Conservation (phyloP, 2,797 vertebrate genomes). For the Phoxinus dragarum region DNA sequence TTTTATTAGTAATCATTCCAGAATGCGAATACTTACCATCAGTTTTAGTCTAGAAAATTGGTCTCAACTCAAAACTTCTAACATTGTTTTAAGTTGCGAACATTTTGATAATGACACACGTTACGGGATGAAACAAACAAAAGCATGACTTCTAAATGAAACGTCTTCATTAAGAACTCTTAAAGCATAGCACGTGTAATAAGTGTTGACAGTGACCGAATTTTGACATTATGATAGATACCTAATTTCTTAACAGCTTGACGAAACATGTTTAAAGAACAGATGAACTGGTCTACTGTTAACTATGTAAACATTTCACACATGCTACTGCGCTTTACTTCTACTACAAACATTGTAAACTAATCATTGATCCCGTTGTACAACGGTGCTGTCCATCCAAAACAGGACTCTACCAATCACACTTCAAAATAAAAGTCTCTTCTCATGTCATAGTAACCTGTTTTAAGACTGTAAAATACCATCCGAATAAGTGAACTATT, state of each 20-base stretch:
- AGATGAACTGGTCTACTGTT: not conserved
- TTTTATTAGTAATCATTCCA: not conserved
- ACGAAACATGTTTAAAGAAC: constrained; percentile 17
- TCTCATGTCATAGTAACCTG: not conserved
- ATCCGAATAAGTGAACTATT: too few species aligned
- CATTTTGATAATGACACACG: not conserved
- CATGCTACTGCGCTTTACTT: not conserved
- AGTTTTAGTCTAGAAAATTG: not conserved
- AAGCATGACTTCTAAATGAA: not conserved
- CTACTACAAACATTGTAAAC: not conserved
- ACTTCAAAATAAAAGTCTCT: constrained; percentile 28
- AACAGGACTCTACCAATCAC: not conserved
- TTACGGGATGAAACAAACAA: not conserved
- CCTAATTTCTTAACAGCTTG: constrained; percentile 24
- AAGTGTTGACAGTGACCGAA: not conserved
- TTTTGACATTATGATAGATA: not conserved
- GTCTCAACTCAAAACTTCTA: not conserved
- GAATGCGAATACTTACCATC: not conserved
- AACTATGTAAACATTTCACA: not conserved
- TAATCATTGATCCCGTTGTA: too few species aligned
- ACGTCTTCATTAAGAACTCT: too few species aligned
- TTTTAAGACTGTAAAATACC: not conserved
- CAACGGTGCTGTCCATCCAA: not conserved
- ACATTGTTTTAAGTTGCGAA: not conserved
- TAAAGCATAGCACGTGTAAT: not conserved